Conservation (phyloP, 2,113 vertebrate genomes). For the Cynoglossus semilaevis region DNA sequence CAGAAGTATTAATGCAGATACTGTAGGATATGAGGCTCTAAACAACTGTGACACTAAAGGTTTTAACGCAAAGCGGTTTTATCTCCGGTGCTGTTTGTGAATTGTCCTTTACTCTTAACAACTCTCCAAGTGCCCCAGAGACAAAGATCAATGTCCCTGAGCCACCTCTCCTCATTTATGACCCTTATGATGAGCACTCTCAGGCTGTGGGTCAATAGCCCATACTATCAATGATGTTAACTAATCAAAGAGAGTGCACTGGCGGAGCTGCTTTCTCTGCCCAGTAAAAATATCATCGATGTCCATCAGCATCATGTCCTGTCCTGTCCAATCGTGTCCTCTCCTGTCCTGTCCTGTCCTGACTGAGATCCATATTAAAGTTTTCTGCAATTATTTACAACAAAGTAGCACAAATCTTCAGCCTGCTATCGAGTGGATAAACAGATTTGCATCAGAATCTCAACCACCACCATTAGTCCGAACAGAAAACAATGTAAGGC, state of each 20-base stretch:
- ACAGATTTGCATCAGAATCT: conserved; percentile 7
- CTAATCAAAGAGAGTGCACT: conserved; percentile 71
- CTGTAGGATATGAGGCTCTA: not conserved
- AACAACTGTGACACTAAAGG: not conserved
- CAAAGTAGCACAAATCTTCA: no score
- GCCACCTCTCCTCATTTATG: conserved; percentile 47
- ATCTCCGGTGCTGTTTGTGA: conserved; percentile 1
- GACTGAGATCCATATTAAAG: conserved; percentile 13
- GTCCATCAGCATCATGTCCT: conserved; percentile 32
- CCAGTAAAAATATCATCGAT: conserved; percentile 64
- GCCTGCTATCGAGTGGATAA: no score
- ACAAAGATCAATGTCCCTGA: conserved; percentile 41
- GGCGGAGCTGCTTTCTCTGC: conserved; percentile 42
- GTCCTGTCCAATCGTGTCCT: conserved; percentile 22
- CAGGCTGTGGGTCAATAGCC: conserved; percentile 49
- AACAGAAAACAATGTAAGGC: conserved; percentile 23
- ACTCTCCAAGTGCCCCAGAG: conserved; percentile 2
- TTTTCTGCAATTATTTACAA: not conserved
- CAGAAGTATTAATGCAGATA: no score
- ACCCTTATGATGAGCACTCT: conserved; percentile 40
- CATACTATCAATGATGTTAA: conserved; percentile 54
- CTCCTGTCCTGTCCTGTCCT: conserved; percentile 24
- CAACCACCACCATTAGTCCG: not conserved
- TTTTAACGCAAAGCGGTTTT: not conserved
- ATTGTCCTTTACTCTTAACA: conserved; percentile 17